Base-by-base conservation (phyloP, 2,797 vertebrate genomes). In the Sarcoramphus papa region DNA sequence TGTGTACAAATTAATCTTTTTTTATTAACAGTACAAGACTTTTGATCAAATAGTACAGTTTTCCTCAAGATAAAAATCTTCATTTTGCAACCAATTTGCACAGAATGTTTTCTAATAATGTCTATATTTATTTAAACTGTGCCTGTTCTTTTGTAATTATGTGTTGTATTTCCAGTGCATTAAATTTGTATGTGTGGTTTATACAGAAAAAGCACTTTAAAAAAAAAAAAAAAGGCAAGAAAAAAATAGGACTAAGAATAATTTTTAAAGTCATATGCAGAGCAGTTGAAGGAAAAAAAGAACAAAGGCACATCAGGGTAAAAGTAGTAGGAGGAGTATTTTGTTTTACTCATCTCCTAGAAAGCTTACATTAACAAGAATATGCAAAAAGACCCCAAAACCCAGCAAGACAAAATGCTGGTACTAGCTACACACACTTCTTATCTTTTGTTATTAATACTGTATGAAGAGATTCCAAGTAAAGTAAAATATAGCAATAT, bases 51-150 rank as follows among this genome's bases (percentile, higher is more conserved):
- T 72, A 69, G 18, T 47, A 40, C 56, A 89, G 1, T 85, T 94
- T 96, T 94, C 25, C 54, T 90, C 3, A 43, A 86, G 88, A 95
- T 93, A 97, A 93, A 94, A 85, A 87, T 97, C 96, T 96, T 95
- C 28, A 28, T 87, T 97, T 97, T 97, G 94, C 91, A 91, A 60
- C 41, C 88, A 94, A 16, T 92, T 95, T 92, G 69, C 54, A 92
- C 87, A 85, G 92, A 96, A 85, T 67, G 11, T 96, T 97, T 97
- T 96, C 86, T 67, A 69, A 91, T 69, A 78, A 69, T 95, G 84
- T 83, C 79, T 74, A 74, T 87, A 90, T 94, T 96, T 87, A 90
- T 94, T 96, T 88, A 74, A 95, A 82, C 56, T 64, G 7, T 57
- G 79, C 94, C 53, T 94, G 35, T 86, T 88, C 70, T 91, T 97